Evolutionary conservation across 2,113 vertebrate species (phyloP), one percentile per base, ranked within the genome.

Genomic region (Anarhynchus alexandrinus): DNA sequence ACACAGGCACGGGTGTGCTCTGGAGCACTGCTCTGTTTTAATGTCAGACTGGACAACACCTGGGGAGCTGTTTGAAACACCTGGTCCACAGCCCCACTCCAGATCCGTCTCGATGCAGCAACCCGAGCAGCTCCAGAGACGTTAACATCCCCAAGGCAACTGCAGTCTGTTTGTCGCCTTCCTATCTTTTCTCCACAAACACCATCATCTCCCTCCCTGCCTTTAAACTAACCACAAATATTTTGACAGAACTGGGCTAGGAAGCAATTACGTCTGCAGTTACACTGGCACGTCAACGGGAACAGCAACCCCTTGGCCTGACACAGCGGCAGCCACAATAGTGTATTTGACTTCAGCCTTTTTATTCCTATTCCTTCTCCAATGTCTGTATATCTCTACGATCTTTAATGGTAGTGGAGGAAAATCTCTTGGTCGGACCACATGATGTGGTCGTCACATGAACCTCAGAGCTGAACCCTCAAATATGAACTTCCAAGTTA

Each of bases 181-280:
- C 65, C 87, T 59, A 58, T 67, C 77, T 93, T 55, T 51, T 42
- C 88, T 82, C 45, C 22, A 57, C 23, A 91, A 88, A 89, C 49
- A 88, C 52, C 87, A 79, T 66, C 86, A 74, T 78, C 77, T 93
- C 72, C 81, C 27, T 91, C 73, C 49, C 73, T 71, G 57, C 25
- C 1, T 38, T 82, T 86, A 32, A 74, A 45, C 10, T 7, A 76
- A 85, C 66, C 70, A 58, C 92, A 93, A 87, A 74, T 84, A 91
- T 84, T 95, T 81, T 82, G 95, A 91, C 72, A 96, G 84, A 51
- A 8, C 42, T 74, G 61, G 61, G 81, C 52, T 43, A 55, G 85
- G 92, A 84, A 87, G 73, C 92, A 94, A 91, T 89, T 66, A 86
- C 3, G 1, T 65, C 87, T 79, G n/a, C 61, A 90, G 52, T 51